These are phyloP conservation scores for Dromaius novaehollandiae DNA, from an alignment of 2,113 vertebrate species.

Conservation along the genomic window DNA sequence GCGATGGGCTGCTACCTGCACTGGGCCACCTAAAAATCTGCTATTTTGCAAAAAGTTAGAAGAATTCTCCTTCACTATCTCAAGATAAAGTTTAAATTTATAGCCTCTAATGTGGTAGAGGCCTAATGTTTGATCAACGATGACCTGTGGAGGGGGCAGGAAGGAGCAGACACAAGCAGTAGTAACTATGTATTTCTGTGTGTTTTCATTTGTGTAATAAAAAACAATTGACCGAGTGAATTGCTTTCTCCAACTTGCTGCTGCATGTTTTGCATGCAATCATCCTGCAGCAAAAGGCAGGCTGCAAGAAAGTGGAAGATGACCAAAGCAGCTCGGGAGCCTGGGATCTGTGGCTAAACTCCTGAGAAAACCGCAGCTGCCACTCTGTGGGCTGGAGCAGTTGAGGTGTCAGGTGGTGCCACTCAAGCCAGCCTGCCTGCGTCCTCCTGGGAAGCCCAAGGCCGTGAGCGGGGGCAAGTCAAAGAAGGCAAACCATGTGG, in stretches of 20 bases:
- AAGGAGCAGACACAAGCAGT: not conserved
- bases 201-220: not conserved
- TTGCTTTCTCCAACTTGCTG: not conserved
- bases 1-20: not conserved
- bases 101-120: not conserved
- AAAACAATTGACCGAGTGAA: not conserved
- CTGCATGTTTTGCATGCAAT: not conserved
- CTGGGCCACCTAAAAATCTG: not conserved
- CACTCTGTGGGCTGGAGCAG: not conserved
- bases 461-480: not conserved
- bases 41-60: not conserved
- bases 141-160: not conserved
- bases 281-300: not conserved
- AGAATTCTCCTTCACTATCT: not conserved
- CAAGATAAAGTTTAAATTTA: not conserved
- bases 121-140: not conserved
- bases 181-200: not conserved
- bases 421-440: not conserved
- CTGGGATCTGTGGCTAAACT: not conserved
- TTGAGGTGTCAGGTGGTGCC: not conserved
- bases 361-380: not conserved
- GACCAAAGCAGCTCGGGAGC: not conserved
- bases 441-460: not conserved
- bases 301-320: not conserved
- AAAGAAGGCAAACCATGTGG: not conserved